phyloP scores from a whole-genome alignment of 1,140 invertebrate species.

The Magallana gigas region DNA sequence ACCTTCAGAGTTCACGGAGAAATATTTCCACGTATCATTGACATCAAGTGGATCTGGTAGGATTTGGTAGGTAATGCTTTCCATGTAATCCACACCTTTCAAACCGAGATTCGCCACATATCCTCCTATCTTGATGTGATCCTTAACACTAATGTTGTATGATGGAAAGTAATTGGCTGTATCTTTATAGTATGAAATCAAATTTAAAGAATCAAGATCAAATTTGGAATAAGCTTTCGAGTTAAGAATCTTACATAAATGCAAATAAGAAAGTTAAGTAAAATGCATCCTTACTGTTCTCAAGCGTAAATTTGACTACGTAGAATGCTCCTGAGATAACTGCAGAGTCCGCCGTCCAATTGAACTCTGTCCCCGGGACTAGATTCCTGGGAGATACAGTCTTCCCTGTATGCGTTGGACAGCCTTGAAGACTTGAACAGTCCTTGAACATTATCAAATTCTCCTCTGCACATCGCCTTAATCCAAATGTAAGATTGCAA shows the following conservation, averaged over 20 bases:
- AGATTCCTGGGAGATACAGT: neutral
- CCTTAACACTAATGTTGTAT: conserved; percentile 2
- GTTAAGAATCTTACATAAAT: too few relatives aligned
- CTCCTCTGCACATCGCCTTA: neutral
- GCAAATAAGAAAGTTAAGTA: too few relatives aligned
- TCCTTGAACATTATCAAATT: neutral
- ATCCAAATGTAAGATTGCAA: neutral
- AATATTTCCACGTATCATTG: conserved; percentile 19
- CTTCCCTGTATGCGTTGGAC: neutral
- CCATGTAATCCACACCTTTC: conserved; percentile 13
- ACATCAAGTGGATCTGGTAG: neutral
- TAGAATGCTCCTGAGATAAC: neutral
- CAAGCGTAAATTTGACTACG: neutral
- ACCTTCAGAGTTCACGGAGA: neutral
- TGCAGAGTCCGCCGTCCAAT: neutral
- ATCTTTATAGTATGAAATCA: neutral
- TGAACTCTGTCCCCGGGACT: neutral
- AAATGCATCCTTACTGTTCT: neutral
- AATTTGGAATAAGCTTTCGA: too few relatives aligned
- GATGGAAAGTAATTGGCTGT: neutral
- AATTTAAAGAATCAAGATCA: too few relatives aligned
- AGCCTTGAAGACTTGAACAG: neutral
- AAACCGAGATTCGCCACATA: conserved; percentile 23
- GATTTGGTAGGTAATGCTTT: neutral
- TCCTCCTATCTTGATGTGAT: neutral